phyloP scores from a whole-genome alignment of 2,113 vertebrate species.

The Struthio camelus region DNA sequence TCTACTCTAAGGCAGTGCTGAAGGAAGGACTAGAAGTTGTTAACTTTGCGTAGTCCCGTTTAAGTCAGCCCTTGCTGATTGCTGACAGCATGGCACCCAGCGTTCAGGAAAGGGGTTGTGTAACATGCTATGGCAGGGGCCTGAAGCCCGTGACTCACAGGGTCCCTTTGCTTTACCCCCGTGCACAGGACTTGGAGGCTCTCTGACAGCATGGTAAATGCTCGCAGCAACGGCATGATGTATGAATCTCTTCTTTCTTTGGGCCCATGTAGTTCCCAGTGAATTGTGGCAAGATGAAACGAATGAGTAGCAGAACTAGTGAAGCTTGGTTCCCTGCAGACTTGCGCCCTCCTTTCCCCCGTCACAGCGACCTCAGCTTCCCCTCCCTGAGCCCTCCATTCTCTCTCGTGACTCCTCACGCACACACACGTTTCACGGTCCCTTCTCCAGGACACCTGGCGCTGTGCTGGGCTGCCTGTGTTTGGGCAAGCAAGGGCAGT shows the following conservation, averaged over 20 bases:
- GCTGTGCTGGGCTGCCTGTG: neutral
- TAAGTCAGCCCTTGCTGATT: neutral
- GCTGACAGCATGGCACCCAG: neutral
- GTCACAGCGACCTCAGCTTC: neutral
- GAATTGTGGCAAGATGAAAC: neutral
- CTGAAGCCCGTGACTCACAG: neutral
- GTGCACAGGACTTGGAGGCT: neutral
- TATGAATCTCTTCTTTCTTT: neutral
- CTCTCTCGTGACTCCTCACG: neutral
- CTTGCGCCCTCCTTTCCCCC: neutral
- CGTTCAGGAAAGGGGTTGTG: neutral
- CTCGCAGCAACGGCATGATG: neutral
- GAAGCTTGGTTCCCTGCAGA: neutral
- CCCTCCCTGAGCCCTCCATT: neutral
- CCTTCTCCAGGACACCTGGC: neutral
- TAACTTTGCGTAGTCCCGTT: neutral
- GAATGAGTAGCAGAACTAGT: neutral
- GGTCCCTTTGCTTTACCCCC: neutral
- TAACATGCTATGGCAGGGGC: neutral
- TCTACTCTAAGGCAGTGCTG: neutral
- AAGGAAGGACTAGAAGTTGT: neutral
- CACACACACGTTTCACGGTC: accelerated
- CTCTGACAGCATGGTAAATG: neutral
- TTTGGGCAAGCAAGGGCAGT: accelerated
- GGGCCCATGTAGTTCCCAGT: neutral